These are phyloP conservation scores for Pantherophis vulpinus DNA, from an alignment of 2,797 vertebrate species.

Conservation along the genomic window DNA sequence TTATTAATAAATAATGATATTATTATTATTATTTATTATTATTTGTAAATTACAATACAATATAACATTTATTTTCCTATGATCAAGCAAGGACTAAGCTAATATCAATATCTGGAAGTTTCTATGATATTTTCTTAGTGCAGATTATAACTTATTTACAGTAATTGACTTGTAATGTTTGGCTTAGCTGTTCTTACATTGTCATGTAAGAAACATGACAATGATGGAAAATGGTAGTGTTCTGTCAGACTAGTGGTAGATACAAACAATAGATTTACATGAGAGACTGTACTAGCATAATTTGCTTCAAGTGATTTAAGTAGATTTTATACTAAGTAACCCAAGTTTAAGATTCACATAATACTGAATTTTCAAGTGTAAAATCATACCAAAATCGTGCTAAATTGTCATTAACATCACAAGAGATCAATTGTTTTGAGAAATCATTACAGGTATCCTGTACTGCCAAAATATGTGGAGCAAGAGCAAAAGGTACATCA, in stretches of 20 bases:
- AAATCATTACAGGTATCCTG: constrained; percentile 74
- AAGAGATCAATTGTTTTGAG: constrained; percentile 78
- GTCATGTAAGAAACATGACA: constrained; percentile 25
- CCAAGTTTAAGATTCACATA: constrained; percentile 75
- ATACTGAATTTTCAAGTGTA: constrained; percentile 93
- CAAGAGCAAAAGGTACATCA: constrained; percentile 91
- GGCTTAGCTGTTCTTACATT: constrained; percentile 8
- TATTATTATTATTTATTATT: too few species aligned
- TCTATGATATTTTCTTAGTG: constrained; percentile 34
- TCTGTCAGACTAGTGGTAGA: constrained; percentile 4
- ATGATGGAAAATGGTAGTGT: constrained; percentile 19
- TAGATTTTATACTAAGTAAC: constrained; percentile 12
- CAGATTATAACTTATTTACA: background rate
- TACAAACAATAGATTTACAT: constrained; percentile 30
- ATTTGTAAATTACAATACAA: constrained; percentile 8
- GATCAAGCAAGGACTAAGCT: background rate
- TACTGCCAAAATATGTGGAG: constrained; percentile 85
- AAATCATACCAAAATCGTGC: constrained; percentile 93
- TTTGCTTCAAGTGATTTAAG: constrained; percentile 36
- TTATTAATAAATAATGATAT: too few species aligned
- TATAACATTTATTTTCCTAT: constrained; percentile 32
- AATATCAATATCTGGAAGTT: background rate
- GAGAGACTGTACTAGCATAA: constrained; percentile 15
- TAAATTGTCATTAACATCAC: constrained; percentile 81
- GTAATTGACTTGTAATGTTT: background rate